Base-by-base conservation (phyloP, 2,888 invertebrate genomes). In the Blastobasis adustella region DNA sequence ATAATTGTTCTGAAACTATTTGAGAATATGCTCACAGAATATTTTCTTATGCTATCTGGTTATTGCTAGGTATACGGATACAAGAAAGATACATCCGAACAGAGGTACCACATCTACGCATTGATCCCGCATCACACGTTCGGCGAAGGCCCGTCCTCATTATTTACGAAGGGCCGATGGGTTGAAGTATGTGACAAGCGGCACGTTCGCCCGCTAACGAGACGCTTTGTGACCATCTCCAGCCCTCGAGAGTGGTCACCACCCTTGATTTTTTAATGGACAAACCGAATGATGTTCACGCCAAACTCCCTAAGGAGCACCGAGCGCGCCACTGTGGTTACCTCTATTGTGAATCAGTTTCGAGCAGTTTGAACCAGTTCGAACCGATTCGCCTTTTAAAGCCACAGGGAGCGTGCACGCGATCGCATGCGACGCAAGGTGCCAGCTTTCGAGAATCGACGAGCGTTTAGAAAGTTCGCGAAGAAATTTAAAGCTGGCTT, bases 151-250 rank as follows among this genome's bases (percentile, higher is more conserved):
- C 81, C 79, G 75, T 71, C 72, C 86, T 86, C 85, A 88, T 87
- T 88, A 88, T 87, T 88, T 88, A 86, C 83, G 85, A 85, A 86
- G 87, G 86, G 83, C 86, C 81, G 83, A 81, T 79, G 79, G 82
- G 71, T 69, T 84, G 82, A 81, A 83, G 85, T 82, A 84, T 81
- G 85, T 82, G 88, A 85, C 84, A 79, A 71, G 76, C 82, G 85
- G 85, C 88, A 88, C 88, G 88, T 88, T 77, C 83, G 78, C 66
- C 57, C 79, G 76, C 85, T 89, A 89, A 89, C 89, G 89, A 89
- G 89, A 87, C 81, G 84, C 82, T 87, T 88, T 88, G 88, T 88
- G 87, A 83, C 82, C 85, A 81, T 82, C 85, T 77, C 73, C 69
- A 68, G 66, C 58, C 59, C 57, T 79, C 76, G 69, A 78, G 79